Percentiles rank a stretch among this genome's conserved stretches.
Evolutionary conservation across 1,140 invertebrate genomes (phyloP).

Genomic region (Cotesia typhae): DNA sequence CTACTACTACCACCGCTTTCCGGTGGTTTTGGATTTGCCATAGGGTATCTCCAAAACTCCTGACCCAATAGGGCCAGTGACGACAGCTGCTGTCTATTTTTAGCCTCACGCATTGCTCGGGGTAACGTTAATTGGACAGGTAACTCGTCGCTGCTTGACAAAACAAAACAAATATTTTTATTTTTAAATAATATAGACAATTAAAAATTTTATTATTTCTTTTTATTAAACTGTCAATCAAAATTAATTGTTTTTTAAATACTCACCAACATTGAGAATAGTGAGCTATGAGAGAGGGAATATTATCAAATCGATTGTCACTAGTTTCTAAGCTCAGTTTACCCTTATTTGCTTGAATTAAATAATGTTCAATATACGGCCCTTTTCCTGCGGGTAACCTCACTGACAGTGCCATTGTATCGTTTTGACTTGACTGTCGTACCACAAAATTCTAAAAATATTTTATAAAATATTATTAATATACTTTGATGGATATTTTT

Average conservation of each 20-base stretch:
- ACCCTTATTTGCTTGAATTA: conserved; percentile 85
- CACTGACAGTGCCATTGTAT: conserved; percentile 94
- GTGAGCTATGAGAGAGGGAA: conserved; percentile 90
- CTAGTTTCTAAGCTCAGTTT: conserved; percentile 91
- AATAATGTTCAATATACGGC: conserved; percentile 94
- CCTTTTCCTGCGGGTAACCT: conserved; percentile 85
- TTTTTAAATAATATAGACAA: background rate
- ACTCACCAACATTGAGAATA: conserved; percentile 91
- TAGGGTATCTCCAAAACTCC: conserved; percentile 91
- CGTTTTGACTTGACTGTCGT: conserved; percentile 88
- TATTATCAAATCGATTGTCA: conserved; percentile 89
- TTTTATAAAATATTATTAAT: conserved; percentile 22
- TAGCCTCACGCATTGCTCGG: conserved; percentile 82
- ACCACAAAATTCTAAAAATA: conserved; percentile 88
- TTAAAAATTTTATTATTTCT: background rate
- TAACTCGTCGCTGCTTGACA: conserved; percentile 83
- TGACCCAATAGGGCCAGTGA: conserved; percentile 91
- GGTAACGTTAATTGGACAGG: conserved; percentile 90
- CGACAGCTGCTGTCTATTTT: conserved; percentile 87
- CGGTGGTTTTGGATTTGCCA: conserved; percentile 74
- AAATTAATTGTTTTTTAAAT: background rate
- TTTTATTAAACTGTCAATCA: no score
- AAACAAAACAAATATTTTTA: conserved; percentile 20
- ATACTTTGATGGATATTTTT: background rate
- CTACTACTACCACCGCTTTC: conserved; percentile 61